A percentile compares a stretch with the other conserved stretches of the same genome.
Conservation (phyloP, 2,113 vertebrate genomes). For the Neolamprologus variostigma region DNA sequence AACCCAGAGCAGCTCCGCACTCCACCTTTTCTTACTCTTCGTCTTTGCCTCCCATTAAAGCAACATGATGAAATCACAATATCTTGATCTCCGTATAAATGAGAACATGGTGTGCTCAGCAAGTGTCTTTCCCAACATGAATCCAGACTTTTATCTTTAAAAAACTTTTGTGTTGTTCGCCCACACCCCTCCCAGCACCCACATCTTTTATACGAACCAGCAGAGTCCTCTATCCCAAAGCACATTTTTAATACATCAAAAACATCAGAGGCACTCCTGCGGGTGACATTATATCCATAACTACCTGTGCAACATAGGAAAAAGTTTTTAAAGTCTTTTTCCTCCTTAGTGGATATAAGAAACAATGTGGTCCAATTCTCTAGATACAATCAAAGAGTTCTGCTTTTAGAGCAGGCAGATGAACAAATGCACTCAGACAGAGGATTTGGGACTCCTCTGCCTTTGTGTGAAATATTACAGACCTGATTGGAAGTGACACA, state of each 20-base stretch:
- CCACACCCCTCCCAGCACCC: background rate
- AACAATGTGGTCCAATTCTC: constrained; percentile 19
- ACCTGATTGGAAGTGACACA: constrained; percentile 60
- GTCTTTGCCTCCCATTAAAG: background rate
- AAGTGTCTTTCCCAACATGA: background rate
- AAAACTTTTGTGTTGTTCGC: background rate
- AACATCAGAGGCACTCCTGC: background rate
- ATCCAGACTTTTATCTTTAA: background rate
- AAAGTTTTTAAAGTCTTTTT: background rate
- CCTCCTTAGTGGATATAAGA: background rate
- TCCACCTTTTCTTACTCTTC: background rate
- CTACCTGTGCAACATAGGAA: background rate
- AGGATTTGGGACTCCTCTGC: constrained; percentile 37
- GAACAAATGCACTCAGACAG: constrained; percentile 33
- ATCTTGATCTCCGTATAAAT: background rate
- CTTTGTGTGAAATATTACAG: constrained; percentile 58
- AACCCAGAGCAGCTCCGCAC: background rate
- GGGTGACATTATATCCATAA: background rate
- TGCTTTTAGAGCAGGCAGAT: constrained; percentile 20
- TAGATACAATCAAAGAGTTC: constrained; percentile 36
- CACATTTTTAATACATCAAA: constrained; percentile 11
- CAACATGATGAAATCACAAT: background rate
- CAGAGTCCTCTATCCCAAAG: background rate
- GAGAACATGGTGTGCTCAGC: background rate
- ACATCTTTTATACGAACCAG: background rate